Evolutionary conservation across 2,113 vertebrate genomes (phyloP).

Genomic region (Okapia johnstoni): DNA sequence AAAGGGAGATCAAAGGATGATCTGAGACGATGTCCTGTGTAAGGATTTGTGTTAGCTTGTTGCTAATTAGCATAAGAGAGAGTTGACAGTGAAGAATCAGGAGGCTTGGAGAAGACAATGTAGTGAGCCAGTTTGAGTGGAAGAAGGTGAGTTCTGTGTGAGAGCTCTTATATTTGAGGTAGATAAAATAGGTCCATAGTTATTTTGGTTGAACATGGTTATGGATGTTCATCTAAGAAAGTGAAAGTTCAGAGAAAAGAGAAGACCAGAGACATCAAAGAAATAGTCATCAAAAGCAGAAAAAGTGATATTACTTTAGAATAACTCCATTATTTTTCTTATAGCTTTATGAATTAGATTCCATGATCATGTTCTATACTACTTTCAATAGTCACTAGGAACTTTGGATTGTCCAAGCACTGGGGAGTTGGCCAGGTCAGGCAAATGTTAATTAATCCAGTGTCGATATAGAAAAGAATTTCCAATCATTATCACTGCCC

Average conservation of each 20-base stretch:
- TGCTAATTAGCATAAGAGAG: background rate
- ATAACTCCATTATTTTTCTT: background rate
- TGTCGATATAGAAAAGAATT: background rate
- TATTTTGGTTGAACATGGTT: background rate
- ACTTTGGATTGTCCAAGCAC: background rate
- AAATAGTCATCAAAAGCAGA: background rate
- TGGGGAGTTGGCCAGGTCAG: background rate
- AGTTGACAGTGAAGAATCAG: background rate
- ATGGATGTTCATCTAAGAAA: background rate
- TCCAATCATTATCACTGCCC: background rate
- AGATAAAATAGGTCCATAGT: background rate
- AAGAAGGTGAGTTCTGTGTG: background rate
- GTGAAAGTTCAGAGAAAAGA: background rate
- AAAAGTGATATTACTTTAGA: background rate
- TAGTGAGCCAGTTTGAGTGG: background rate
- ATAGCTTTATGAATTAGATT: background rate
- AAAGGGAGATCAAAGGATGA: background rate
- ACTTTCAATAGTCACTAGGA: background rate
- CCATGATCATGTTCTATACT: background rate
- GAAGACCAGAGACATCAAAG: background rate
- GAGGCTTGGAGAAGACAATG: background rate
- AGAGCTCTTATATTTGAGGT: background rate
- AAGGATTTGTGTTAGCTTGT: background rate
- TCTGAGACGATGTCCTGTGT: background rate
- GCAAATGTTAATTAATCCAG: background rate